These are phyloP conservation scores for Stegostoma tigrinum DNA, from an alignment of 2,113 vertebrate genomes.

Conservation along the genomic window DNA sequence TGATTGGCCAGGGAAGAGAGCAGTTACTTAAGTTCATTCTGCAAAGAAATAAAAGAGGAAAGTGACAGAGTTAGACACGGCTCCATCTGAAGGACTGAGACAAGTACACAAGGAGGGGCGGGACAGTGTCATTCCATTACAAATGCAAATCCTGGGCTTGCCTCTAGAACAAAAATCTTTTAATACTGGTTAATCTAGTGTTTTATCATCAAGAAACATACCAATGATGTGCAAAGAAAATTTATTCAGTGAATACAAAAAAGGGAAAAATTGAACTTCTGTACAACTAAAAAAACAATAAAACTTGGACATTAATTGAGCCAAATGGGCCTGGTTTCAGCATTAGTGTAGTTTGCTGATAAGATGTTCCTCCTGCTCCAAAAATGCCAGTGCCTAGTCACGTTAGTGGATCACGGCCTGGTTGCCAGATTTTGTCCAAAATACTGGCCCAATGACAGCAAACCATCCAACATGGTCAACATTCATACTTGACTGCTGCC, in stretches of 20 bases:
- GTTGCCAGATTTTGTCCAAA: neutral
- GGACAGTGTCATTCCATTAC: neutral
- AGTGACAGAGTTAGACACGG: neutral
- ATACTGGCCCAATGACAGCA: neutral
- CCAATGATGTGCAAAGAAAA: neutral
- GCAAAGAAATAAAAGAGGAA: neutral
- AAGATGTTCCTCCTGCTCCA: too few species aligned
- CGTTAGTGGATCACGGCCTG: neutral
- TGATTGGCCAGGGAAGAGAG: neutral
- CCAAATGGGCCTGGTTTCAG: neutral
- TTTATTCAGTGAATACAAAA: constrained; percentile 30
- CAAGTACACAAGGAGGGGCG: neutral
- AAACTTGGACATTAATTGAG: neutral
- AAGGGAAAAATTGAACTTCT: neutral
- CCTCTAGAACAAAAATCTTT: neutral
- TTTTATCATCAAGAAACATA: neutral
- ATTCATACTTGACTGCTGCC: neutral
- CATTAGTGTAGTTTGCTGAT: neutral
- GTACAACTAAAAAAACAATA: neutral
- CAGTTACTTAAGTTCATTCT: neutral
- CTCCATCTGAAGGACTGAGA: neutral
- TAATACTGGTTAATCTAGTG: neutral
- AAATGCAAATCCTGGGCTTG: neutral
- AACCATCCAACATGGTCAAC: neutral
- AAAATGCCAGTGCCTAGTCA: neutral